phyloP scores from a whole-genome alignment of 2,113 vertebrate species.

The Trochalopteron elliotii region DNA sequence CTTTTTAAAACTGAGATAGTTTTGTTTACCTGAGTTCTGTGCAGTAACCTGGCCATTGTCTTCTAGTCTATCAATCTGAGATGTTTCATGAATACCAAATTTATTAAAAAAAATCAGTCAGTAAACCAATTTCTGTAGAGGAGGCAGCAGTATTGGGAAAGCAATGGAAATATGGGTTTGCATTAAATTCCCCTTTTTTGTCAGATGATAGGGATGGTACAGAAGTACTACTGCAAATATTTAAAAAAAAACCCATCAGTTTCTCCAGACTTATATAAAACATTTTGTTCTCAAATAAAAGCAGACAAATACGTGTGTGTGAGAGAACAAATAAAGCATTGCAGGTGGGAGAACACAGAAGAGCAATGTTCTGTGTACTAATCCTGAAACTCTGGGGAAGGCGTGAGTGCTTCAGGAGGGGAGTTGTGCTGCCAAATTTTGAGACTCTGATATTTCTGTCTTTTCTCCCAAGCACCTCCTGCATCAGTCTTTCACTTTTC shows the following conservation, averaged over 20 bases:
- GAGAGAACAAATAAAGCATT: neutral
- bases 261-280: conserved; percentile 2
- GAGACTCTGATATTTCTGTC: neutral
- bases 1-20: neutral
- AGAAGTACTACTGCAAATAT: neutral
- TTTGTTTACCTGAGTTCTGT: neutral
- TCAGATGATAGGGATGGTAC: conserved; percentile 19
- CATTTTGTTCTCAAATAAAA: neutral
- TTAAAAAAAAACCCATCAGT: neutral
- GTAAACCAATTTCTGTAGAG: conserved; percentile 42
- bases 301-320: neutral
- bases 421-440: neutral
- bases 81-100: conserved; percentile 45
- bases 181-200: conserved; percentile 35
- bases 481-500: neutral
- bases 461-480: rapidly evolving
- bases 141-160: neutral
- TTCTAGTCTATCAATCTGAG: neutral
- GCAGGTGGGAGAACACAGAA: neutral
- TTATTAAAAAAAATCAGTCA: neutral
- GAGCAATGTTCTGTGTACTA: neutral
- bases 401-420: neutral
- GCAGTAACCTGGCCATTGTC: neutral
- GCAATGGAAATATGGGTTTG: neutral
- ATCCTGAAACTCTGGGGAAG: neutral